Base-by-base conservation (phyloP, 2,888 invertebrate genomes). In the Melieria omissa region DNA sequence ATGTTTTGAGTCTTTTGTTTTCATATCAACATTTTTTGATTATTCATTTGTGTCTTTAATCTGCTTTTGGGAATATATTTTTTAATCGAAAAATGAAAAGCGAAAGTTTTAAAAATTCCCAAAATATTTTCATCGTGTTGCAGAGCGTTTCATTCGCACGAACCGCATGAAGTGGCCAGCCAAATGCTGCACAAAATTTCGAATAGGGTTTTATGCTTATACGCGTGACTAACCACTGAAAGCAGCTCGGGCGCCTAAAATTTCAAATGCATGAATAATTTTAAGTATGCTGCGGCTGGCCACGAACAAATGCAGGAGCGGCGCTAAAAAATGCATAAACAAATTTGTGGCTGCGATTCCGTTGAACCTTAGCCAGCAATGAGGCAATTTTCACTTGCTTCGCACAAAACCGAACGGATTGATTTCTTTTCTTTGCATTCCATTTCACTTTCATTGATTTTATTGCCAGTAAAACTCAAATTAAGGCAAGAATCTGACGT, bases 401-500 rank as follows among this genome's bases (percentile, higher is more conserved):
- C 3, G 29, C 2, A 29, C 29, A 29, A 29, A 29, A 29, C 2
- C 29, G 29, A 29, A 29, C 29, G 3, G 2, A 29, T 29, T 29
- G 29, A 29, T 29, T 29, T 29, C 29, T 29, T 29, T 29, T 29
- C 29, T 29, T 29, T 29, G 29, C 29, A 29, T 29, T 29, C 29
- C 29, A 42, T 7, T 54, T 9, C 42, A 10, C 52, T 54, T 65
- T 42, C 16, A 14, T 54, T 65, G 64, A 14, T 45, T 9, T 14
- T 3, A 29, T 41, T 55, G 12, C 10, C 52, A 49, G n/a, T 49
- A 46, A 46, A 9, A 65, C 16, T 14, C 12, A 60, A 58, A 65
- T n/a, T 41, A 42, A 14, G 45, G 3, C 58, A 66, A 66, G 42
- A 58, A 41, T 58, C 47, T n/a, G 58, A 55, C 10, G 58, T 47